These are phyloP conservation scores for Ptilodon capucinus DNA, from an alignment of 2,888 invertebrate genomes.

Conservation along the genomic window DNA sequence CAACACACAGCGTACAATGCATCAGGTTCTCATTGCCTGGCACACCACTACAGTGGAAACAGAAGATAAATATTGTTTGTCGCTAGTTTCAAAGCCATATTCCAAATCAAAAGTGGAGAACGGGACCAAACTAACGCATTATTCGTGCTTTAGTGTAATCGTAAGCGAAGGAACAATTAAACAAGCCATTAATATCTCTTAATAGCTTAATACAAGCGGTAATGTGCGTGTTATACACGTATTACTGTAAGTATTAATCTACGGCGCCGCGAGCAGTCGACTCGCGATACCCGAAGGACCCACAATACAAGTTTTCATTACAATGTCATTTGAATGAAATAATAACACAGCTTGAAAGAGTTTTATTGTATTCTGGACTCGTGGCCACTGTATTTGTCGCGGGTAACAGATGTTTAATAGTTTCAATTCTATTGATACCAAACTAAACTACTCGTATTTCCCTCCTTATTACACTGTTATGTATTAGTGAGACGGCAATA, in stretches of 20 bases:
- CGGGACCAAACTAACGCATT: background rate
- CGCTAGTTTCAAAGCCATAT: background rate
- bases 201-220: background rate
- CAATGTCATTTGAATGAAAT: too few species aligned
- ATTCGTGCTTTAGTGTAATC: background rate
- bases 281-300: background rate
- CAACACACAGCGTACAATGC: too few species aligned
- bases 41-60: too few species aligned
- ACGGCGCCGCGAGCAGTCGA: background rate
- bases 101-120: background rate
- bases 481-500: too few species aligned
- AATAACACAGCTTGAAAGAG: too few species aligned
- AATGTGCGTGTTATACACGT: background rate
- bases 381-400: too few species aligned
- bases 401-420: too few species aligned
- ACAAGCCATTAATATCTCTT: background rate
- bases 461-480: too few species aligned
- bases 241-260: background rate
- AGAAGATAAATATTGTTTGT: background rate
- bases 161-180: background rate
- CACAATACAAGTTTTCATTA: background rate
- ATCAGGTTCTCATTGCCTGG: too few species aligned
- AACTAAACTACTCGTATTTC: too few species aligned
- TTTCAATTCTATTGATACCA: too few species aligned
- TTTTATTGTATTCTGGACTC: too few species aligned